These are phyloP conservation scores for Chrysodeixis includens DNA, from an alignment of 2,888 invertebrate species.

Conservation along the genomic window DNA sequence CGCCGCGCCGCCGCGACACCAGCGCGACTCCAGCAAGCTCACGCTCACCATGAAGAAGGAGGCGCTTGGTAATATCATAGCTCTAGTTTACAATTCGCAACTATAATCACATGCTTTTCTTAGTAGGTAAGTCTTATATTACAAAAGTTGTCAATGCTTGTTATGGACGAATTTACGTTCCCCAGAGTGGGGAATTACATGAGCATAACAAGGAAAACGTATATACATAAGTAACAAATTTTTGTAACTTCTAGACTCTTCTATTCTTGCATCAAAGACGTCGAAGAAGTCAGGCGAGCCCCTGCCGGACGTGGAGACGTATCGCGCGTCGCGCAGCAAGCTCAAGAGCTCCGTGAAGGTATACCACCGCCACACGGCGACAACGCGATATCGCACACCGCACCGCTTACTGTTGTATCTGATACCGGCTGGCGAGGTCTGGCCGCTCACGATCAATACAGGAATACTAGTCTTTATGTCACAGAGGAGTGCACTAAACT, in stretches of 20 bases:
- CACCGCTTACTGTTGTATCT: background rate
- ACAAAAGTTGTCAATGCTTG: no score
- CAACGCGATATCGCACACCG: background rate
- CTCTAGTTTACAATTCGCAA: background rate
- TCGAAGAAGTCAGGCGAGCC: slow-evolving; percentile 76
- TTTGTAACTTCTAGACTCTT: slow-evolving; percentile 72
- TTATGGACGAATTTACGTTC: no score
- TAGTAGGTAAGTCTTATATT: no score
- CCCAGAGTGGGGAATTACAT: no score
- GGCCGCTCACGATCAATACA: no score
- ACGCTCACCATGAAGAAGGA: slow-evolving; percentile 81
- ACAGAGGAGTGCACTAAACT: no score
- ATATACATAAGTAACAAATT: background rate
- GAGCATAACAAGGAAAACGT: background rate
- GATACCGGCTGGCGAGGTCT: background rate
- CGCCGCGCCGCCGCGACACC: slow-evolving; percentile 37
- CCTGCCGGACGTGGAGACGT: slow-evolving; percentile 80
- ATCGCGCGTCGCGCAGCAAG: slow-evolving; percentile 75
- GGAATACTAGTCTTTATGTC: no score
- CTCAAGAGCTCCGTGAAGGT: slow-evolving; percentile 81
- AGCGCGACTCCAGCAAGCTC: slow-evolving; percentile 57
- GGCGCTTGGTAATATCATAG: slow-evolving; percentile 70
- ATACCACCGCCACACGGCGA: slow-evolving; percentile 44
- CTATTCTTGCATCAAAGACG: slow-evolving; percentile 81
- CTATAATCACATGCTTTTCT: no score